Base-by-base conservation (phyloP, 2,888 invertebrate genomes). In the Synanthedon myopaeformis region DNA sequence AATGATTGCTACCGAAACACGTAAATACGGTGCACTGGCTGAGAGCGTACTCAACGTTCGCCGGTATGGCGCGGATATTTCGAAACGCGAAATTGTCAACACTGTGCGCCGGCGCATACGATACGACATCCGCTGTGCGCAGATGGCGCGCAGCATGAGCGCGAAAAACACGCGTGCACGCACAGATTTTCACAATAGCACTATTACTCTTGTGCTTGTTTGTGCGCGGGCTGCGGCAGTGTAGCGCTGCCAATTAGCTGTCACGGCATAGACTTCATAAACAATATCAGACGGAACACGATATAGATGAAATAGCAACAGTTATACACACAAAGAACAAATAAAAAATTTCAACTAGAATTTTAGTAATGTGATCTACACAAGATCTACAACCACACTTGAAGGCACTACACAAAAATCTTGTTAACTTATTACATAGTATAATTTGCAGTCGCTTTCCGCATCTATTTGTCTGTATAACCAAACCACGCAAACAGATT, bases 141-240 rank as follows among this genome's bases (percentile, higher is more conserved):
- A 61, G 19, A 45, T 23, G 51, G 61, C 58, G 65, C 63, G 67
- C 67, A 58, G 60, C 59, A 58, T 14, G 28, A 53, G 60, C 65
- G 71, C 72, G 68, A 70, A 73, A 68, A 70, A 80, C 76, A 77
- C 85, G 85, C 81, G 83, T 70, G 67, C 72, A 74, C 84, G 76
- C 75, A 70, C 59, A 69, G 72, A 72, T 78, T 76, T 74, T 73
- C 81, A 74, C 80, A 70, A 71, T 69, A 79, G 76, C 81, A 83
- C 82, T 85, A 81, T 72, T 75, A 69, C 68, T 65, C 60, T 58
- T 23, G 23, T 5, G 23, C 8, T 35, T 8, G 23, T 35, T 35
- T 62, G 68, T 62, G 64, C 70, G 66, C 72, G 70, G 64, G 69
- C 61, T 59, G 59, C 62, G 61, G 60, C 58, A 56, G 62, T 64